Percentiles rank a stretch among this genome's conserved stretches.
Evolutionary conservation across 2,113 vertebrate species (phyloP).

Genomic region (Athene cunicularia): DNA sequence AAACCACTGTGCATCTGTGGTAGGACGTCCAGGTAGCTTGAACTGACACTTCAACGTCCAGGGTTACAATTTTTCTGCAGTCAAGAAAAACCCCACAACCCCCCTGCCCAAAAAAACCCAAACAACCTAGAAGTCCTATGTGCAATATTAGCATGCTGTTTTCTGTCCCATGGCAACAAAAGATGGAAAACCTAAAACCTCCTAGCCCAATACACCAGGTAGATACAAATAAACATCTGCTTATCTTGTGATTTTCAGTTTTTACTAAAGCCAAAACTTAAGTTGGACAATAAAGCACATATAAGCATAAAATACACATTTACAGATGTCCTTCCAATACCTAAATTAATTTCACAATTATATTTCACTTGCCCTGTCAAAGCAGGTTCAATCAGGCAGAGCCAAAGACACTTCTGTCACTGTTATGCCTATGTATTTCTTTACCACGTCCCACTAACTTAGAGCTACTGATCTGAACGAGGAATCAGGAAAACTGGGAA

Average conservation of each 20-base stretch:
- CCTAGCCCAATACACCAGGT: neutral
- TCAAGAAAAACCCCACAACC: neutral
- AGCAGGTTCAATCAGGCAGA: neutral
- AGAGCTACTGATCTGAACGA: constrained; percentile 9
- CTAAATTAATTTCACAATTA: neutral
- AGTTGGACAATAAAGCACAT: neutral
- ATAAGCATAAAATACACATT: neutral
- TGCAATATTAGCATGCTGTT: neutral
- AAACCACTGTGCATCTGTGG: neutral
- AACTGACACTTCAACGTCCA: neutral
- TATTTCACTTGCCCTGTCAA: neutral
- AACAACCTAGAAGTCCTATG: neutral
- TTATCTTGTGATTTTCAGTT: neutral
- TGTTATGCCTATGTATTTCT: neutral
- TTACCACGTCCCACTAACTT: neutral
- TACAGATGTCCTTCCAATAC: neutral
- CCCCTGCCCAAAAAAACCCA: too few relatives aligned
- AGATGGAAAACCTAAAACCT: neutral
- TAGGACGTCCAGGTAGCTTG: neutral
- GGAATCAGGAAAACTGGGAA: neutral
- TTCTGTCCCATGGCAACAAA: neutral
- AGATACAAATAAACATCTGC: neutral
- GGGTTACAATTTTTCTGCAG: neutral
- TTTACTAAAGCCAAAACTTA: neutral
- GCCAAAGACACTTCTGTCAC: constrained; percentile 8